Evolutionary conservation across 2,888 invertebrate species (phyloP), one percentile per base, ranked within the genome.

Genomic region (Clistopyga incitator): DNA sequence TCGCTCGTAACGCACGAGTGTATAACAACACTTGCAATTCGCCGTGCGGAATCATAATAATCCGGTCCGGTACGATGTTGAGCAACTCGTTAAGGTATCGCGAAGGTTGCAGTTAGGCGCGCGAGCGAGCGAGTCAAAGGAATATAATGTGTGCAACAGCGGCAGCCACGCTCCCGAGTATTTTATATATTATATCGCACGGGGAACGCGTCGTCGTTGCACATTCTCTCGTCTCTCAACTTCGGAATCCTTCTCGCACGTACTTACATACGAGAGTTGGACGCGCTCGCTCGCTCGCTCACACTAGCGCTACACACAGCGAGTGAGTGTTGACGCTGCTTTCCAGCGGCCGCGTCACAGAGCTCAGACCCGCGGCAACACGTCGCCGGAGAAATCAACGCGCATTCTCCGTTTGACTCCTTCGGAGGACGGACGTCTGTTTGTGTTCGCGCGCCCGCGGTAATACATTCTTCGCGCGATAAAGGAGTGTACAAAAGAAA

Each of bases 351-450:
- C 70, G 76, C 79, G 77, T 72, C 77, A 61, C n/a, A 71, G 65
- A 71, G 71, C 67, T 52, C 76, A 64, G 59, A 75, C 54, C 20
- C 59, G 79, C 59, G 71, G 54, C 78, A 81, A 65, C 82, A 56
- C 80, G 70, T 84, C 76, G 77, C 81, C 77, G 78, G 78, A 78
- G 84, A 81, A 84, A 81, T 81, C 78, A 78, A 84, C 74, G 77
- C 77, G 61, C 84, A 84, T 84, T 84, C 81, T 78, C 65, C 81
- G 81, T 34, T 81, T 52, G 81, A 81, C 78, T 84, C 54, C 54
- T 59, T 50, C 29, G 29, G 70, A 59, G 56, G n/a, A 78, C 68
- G 74, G 78, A 18, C 78, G 82, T 65, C 70, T 29, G 38, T 42
- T 4, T 38, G 65, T 23, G 52, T 45, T 61, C 38, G 15, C 47